phyloP scores from a whole-genome alignment of 2,797 vertebrate species.

The Rhabdophis nuchalis region DNA sequence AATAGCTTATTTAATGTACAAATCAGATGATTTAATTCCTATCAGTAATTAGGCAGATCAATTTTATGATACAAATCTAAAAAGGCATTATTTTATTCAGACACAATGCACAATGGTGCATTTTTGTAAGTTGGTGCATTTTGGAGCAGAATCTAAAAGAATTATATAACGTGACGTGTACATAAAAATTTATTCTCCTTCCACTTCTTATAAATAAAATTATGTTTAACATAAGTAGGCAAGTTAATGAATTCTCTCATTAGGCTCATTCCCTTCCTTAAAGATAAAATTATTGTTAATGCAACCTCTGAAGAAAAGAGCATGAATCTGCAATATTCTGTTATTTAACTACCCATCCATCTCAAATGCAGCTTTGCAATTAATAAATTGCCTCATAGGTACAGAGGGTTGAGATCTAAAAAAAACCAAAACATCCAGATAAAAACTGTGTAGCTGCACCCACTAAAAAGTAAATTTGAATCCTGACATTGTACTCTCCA shows the following conservation, averaged over 20 bases:
- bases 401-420: not conserved
- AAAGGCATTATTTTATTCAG: not conserved
- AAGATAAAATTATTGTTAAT: not conserved
- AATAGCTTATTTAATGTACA: not conserved
- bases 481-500: not conserved
- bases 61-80: not conserved
- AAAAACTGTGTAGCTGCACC: not conserved
- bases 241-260: not conserved
- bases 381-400: not conserved
- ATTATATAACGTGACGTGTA: not conserved
- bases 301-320: not conserved
- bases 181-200: not conserved
- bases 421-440: not conserved
- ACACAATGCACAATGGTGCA: fast-evolving
- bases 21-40: not conserved
- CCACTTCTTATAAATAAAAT: not conserved
- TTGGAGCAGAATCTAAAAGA: not conserved
- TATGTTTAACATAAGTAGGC: not conserved
- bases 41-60: not conserved
- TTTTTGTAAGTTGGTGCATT: not conserved
- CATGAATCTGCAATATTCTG: not conserved
- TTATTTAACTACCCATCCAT: not conserved
- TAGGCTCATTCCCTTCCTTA: not conserved
- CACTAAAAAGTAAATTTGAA: not conserved
- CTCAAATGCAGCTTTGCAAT: not conserved